Evolutionary conservation across 2,113 vertebrate genomes (phyloP).

Genomic region (Perca schrenkii): DNA sequence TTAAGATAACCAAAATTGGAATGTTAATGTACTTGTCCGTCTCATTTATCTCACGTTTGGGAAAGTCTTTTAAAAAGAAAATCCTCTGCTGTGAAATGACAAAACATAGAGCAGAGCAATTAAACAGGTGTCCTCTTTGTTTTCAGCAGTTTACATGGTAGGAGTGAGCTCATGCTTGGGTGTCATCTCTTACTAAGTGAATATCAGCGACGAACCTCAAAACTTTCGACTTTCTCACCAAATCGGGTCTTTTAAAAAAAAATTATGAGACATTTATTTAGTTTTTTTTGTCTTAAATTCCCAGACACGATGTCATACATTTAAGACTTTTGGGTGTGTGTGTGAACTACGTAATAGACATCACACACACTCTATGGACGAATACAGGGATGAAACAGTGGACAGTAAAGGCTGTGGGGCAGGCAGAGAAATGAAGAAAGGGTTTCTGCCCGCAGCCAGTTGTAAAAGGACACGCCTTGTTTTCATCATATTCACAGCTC

Average conservation of each 20-base stretch:
- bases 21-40: neutral
- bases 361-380: conserved; percentile 11
- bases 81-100: neutral
- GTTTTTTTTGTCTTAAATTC: conserved; percentile 3
- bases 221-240: conserved; percentile 21
- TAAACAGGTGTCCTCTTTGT: neutral
- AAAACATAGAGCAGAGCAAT: neutral
- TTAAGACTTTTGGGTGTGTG: conserved; percentile 36
- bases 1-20: neutral
- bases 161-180: neutral
- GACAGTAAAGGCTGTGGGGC: neutral
- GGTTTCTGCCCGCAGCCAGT: conserved; percentile 1
- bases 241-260: neutral
- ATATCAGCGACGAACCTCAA: neutral
- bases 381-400: conserved; percentile 9
- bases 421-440: conserved; percentile 1
- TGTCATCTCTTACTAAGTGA: neutral
- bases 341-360: conserved; percentile 9
- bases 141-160: neutral
- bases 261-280: neutral
- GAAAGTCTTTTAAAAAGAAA: neutral
- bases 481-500: conserved; percentile 50
- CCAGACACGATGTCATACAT: conserved; percentile 67
- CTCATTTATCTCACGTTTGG: neutral
- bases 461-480: conserved; percentile 38